Base-by-base conservation (phyloP, 2,888 invertebrate species). In the Mermis nigrescens region DNA sequence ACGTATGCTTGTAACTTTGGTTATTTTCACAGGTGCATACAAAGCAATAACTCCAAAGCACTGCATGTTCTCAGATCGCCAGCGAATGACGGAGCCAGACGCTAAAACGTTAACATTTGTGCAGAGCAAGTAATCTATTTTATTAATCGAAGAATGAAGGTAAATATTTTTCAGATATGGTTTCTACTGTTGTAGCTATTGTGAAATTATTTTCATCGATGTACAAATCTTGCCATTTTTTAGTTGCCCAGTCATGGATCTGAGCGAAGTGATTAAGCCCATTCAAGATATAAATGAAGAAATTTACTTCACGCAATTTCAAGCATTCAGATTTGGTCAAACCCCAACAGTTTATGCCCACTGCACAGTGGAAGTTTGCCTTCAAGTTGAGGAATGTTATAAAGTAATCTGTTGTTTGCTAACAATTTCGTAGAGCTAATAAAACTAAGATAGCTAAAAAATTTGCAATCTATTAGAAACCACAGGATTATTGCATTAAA, bases 361-460 rank as follows among this genome's bases (percentile, higher is more conserved):
- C 56, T 68, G 68, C 60, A 66, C 65, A 27, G 66, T 68, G 7
- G 64, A 67, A 63, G 68, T 68, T 4, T 68, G 68, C 59, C 60
- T 68, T 28, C 59, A 63, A 54, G 61, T 59, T 26, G 63, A 65
- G 27, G 68, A 67, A 54, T 68, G 68, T 58, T 58, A 60, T 0
- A 63, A 60, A 63, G 68, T 68, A 32, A 38, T 38, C 38, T 38
- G 38, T 38, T 19, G 12, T 12, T 38, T 19, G 12, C 19, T 38
- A 19, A 38, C 12, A 12, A 19, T 38, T 15, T 38, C 19, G 38
- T 38, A 19, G 38, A 19, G 38, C 38, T 19, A 38, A 15, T 12
- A 19, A 38, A 38, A 38, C 19, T 12, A 19, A 12, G 38, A 38
- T 38, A 19, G 38, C 12, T 38, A 15, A 38, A 19, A 19, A 12